phyloP scores from a whole-genome alignment of 1,140 invertebrate genomes.

The Lepidostoma basale region DNA sequence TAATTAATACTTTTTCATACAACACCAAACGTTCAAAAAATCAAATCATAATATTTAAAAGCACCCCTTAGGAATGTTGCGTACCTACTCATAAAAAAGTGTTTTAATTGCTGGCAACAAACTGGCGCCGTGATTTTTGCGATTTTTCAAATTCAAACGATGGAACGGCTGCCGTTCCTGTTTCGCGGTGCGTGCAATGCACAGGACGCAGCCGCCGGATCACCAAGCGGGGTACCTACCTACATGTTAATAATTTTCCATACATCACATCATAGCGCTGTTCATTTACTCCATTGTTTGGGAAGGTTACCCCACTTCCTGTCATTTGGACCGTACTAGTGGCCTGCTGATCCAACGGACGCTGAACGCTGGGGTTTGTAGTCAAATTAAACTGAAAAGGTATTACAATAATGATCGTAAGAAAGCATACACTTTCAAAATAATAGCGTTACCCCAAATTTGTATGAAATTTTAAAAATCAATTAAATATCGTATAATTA shows the following conservation, averaged over 20 bases:
- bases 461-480: too few relatives aligned
- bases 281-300: conserved; percentile 45
- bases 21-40: too few relatives aligned
- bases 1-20: too few relatives aligned
- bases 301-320: conserved; percentile 46
- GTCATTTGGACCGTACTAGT: conserved; percentile 32
- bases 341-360: background rate
- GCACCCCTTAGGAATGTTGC: too few relatives aligned
- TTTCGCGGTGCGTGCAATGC: background rate
- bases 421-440: too few relatives aligned
- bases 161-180: background rate
- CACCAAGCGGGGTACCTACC: background rate
- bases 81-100: too few relatives aligned
- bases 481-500: too few relatives aligned
- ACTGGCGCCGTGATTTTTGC: too few relatives aligned
- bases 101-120: too few relatives aligned
- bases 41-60: too few relatives aligned
- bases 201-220: conserved; percentile 15
- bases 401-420: too few relatives aligned
- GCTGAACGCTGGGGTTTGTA: conserved; percentile 7
- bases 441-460: too few relatives aligned
- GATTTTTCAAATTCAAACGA: background rate
- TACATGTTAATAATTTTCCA: conserved; percentile 31
- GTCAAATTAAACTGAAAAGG: conserved; percentile 2
- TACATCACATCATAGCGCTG: conserved; percentile 33